Conservation (phyloP, 2,888 invertebrate genomes). For the Panopea generosa region DNA sequence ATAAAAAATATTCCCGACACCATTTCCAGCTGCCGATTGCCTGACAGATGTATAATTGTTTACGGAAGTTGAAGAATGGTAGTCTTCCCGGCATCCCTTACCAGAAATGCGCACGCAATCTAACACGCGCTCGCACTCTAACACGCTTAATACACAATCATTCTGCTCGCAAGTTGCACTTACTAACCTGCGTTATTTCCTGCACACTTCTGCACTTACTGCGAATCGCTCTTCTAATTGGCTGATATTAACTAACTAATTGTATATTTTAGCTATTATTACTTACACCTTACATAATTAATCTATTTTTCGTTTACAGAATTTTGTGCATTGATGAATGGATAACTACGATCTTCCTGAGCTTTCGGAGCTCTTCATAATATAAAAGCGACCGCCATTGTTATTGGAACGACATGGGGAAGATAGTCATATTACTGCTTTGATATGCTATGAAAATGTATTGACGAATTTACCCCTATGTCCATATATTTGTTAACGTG, state of each 20-base stretch:
- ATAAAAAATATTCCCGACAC: too few relatives aligned
- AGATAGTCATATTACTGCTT: not conserved
- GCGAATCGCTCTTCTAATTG: not conserved
- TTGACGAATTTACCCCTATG: too few relatives aligned
- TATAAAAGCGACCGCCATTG: not conserved
- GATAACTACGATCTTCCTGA: conserved; percentile 24
- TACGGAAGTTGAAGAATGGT: not conserved
- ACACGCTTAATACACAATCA: not conserved
- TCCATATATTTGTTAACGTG: too few relatives aligned
- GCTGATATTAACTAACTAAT: not conserved
- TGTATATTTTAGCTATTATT: not conserved
- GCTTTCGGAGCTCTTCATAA: not conserved
- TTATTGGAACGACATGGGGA: not conserved
- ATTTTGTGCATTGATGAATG: conserved; percentile 71
- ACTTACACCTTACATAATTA: not conserved
- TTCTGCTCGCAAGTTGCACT: not conserved
- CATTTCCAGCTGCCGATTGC: too few relatives aligned
- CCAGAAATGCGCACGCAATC: conserved; percentile 13
- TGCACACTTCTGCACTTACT: not conserved
- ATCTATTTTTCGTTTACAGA: conserved; percentile 68
- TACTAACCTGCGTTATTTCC: conserved; percentile 22
- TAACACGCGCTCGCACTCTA: conserved; percentile 52
- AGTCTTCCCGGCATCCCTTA: conserved; percentile 8
- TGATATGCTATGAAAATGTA: too few relatives aligned
- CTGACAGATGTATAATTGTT: not conserved